Evolutionary conservation across 2,797 vertebrate genomes (phyloP), one percentile per base, ranked within the genome.

Genomic region (Ctenochaetus hawaiiensis): DNA sequence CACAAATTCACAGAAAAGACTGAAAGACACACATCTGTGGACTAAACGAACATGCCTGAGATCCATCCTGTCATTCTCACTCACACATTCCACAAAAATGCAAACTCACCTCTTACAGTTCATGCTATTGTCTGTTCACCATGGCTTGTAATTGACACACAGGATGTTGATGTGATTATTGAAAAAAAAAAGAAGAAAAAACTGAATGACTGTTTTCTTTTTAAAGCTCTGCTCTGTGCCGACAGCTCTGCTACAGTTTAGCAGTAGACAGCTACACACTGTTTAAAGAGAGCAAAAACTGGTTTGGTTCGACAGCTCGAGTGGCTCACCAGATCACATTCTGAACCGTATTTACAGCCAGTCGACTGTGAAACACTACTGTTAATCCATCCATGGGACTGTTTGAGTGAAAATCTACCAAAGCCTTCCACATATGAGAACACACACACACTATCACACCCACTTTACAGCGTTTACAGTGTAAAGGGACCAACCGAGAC

Each of bases 331-430:
- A n/a, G 49, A 65, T 76, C 58, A 52, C 67, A 56, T 45, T 47
- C 49, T 65, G 75, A 83, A 72, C 82, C 57, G 72, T 72, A 65
- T 57, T 75, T 82, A 71, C 70, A 87, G 79, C 86, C 86, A 81
- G 81, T 72, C 30, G 59, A 89, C 85, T 90, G 89, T 90, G 81
- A 90, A 83, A 78, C 87, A 82, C 88, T 87, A 80, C 78, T 86
- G 77, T 90, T 87, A 86, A 77, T 80, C 70, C 86, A 91, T 87
- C 86, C 79, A 60, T 67, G 88, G 80, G 86, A 92, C 90, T 92
- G 85, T 92, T 91, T 34, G 75, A 90, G 83, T 69, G 81, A 81
- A 87, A 87, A 86, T 70, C 78, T 90, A 94, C 93, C 93, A 94
- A 94, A 93, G 92, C 90, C 90, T 93, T 91, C 81, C 85, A 83